These are phyloP conservation scores for Podilymbus podiceps DNA, from an alignment of 2,113 vertebrate genomes.

Conservation along the genomic window DNA sequence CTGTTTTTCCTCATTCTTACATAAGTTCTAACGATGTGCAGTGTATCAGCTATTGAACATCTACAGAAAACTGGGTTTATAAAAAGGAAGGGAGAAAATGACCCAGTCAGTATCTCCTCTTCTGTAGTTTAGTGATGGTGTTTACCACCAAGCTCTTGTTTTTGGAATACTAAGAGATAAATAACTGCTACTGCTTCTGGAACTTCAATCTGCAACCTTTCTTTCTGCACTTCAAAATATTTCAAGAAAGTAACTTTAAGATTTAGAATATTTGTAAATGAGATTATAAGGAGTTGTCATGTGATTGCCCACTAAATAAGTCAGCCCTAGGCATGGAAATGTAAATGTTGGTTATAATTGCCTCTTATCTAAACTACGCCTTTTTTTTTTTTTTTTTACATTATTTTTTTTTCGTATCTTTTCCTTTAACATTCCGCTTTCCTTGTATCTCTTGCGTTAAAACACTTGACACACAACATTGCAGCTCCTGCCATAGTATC, in stretches of 20 bases:
- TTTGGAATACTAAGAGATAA: not conserved
- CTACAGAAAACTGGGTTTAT: not conserved
- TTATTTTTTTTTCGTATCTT: not conserved
- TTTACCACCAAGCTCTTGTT: not conserved
- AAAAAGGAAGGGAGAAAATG: not conserved
- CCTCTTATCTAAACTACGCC: not conserved
- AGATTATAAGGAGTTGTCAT: not conserved
- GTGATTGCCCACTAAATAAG: not conserved
- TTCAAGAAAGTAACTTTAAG: not conserved
- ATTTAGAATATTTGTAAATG: not conserved
- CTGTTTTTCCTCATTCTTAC: not conserved
- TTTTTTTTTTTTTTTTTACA: not conserved
- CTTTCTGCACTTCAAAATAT: not conserved
- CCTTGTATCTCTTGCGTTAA: not conserved
- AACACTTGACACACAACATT: not conserved
- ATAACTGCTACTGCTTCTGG: not conserved
- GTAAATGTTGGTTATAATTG: not conserved
- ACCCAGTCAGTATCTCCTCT: not conserved
- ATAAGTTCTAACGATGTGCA: not conserved
- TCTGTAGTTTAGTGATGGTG: not conserved
- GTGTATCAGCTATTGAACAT: not conserved
- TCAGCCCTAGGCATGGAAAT: not conserved
- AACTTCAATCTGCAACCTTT: not conserved
- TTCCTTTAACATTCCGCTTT: constrained; percentile 25
- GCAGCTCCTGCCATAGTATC: not conserved